A percentile compares a stretch with the other conserved stretches of the same genome.
These are phyloP conservation scores for Lagria hirta DNA, from an alignment of 2,888 invertebrate genomes.

Conservation along the genomic window DNA sequence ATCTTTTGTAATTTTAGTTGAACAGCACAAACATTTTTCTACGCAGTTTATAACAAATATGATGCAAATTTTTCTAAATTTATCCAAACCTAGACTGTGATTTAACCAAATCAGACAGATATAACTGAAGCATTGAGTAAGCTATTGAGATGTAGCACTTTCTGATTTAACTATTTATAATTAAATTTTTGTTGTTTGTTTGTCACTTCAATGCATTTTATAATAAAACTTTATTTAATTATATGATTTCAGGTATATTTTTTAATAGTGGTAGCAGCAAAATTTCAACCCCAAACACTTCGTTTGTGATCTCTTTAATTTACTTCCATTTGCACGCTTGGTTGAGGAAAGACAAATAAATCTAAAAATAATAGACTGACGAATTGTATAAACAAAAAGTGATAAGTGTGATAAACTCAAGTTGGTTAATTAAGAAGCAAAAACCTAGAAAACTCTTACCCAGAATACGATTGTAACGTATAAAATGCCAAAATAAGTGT, in stretches of 20 bases:
- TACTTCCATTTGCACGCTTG: slow-evolving; percentile 32
- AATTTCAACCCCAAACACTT: slow-evolving; percentile 9
- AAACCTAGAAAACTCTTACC: slow-evolving; percentile 7
- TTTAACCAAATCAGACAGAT: no score
- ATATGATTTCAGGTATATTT: slow-evolving; percentile 27
- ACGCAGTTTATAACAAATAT: no score
- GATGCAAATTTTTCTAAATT: no score
- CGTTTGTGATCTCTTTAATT: slow-evolving; percentile 23
- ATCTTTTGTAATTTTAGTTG: no score
- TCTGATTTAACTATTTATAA: no score
- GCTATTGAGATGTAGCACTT: no score
- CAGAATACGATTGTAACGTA: slow-evolving; percentile 12
- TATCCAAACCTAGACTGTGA: no score
- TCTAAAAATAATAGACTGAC: slow-evolving; percentile 12
- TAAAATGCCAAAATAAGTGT: slow-evolving; percentile 32
- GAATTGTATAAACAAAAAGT: slow-evolving; percentile 33
- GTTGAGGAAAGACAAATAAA: slow-evolving; percentile 28
- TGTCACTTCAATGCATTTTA: no score
- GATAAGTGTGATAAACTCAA: slow-evolving; percentile 32
- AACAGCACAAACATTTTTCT: no score
- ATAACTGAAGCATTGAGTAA: no score
- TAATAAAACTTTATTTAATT: no score
- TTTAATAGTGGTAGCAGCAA: slow-evolving; percentile 21
- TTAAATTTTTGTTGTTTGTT: no score
- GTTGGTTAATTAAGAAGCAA: slow-evolving; percentile 19